A percentile compares a stretch with the other conserved stretches of the same genome.
phyloP scores from a whole-genome alignment of 2,888 invertebrate genomes.

The Cataglyphis albicans region DNA sequence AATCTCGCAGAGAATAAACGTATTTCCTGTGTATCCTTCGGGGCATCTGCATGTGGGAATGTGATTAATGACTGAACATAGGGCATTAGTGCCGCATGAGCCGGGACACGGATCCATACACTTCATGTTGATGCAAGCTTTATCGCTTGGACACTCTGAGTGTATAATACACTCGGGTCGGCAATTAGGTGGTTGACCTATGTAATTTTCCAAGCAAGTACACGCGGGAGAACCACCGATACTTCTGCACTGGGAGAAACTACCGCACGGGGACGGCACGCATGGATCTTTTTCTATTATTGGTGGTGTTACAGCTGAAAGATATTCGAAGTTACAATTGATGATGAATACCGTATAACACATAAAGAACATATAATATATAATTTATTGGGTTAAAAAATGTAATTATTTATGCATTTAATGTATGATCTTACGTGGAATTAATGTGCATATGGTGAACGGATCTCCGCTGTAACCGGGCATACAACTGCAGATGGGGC shows the following conservation, averaged over 20 bases:
- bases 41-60: conserved; percentile 93
- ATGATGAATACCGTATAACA: background rate
- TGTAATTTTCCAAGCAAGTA: conserved; percentile 90
- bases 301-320: conserved; percentile 88
- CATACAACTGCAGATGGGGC: conserved; percentile 89
- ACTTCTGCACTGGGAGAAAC: conserved; percentile 90
- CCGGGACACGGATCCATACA: conserved; percentile 92
- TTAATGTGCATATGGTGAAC: conserved; percentile 80
- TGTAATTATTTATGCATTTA: background rate
- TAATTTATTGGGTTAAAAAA: background rate
- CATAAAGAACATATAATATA: background rate
- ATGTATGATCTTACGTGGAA: conserved; percentile 86
- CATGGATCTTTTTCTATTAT: conserved; percentile 91
- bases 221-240: conserved; percentile 90
- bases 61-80: conserved; percentile 93
- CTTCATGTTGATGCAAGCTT: conserved; percentile 92
- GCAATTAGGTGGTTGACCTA: conserved; percentile 91
- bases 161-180: conserved; percentile 91
- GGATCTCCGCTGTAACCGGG: conserved; percentile 86
- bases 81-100: conserved; percentile 90
- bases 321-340: conserved; percentile 77
- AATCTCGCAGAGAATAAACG: conserved; percentile 90
- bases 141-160: conserved; percentile 89
- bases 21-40: conserved; percentile 93
- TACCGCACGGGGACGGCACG: conserved; percentile 91